Conservation (phyloP, 2,888 invertebrate genomes). For the Eubasilissa splendida region DNA sequence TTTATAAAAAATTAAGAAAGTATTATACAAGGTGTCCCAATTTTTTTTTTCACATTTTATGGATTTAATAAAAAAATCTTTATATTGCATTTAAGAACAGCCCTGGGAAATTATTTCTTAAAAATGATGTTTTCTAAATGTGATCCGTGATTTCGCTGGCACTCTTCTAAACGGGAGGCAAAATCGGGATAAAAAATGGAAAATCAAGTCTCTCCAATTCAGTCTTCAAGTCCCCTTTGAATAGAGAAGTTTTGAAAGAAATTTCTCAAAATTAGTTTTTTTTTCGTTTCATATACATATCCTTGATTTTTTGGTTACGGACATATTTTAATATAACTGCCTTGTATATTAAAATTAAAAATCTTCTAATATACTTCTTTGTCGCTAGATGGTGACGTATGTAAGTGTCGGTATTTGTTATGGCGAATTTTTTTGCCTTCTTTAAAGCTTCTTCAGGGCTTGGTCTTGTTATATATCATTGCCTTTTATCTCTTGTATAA, state of each 20-base stretch:
- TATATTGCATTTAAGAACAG: too few species aligned
- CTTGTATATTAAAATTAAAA: background rate
- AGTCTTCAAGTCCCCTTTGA: slow-evolving; percentile 43
- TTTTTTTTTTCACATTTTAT: too few species aligned
- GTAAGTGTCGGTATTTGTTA: slow-evolving; percentile 16
- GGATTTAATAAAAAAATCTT: too few species aligned
- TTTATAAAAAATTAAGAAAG: too few species aligned
- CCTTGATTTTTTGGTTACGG: too few species aligned
- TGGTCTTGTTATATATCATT: slow-evolving; percentile 14
- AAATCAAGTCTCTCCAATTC: slow-evolving; percentile 42
- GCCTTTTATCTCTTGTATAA: background rate
- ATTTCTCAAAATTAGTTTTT: slow-evolving; percentile 48
- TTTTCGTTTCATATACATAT: background rate
- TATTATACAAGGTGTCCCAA: too few species aligned
- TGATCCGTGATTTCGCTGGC: too few species aligned
- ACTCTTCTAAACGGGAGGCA: too few species aligned
- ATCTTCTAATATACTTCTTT: background rate
- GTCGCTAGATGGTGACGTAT: slow-evolving; percentile 19
- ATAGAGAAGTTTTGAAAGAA: slow-evolving; percentile 49
- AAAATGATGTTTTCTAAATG: too few species aligned
- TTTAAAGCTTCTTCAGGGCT: slow-evolving; percentile 12
- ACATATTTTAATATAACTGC: background rate
- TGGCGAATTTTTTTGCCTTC: slow-evolving; percentile 17
- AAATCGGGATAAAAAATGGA: slow-evolving; percentile 47
- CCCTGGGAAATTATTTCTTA: too few species aligned